Conservation (phyloP, 2,797 vertebrate species). For the Hirundo rustica region DNA sequence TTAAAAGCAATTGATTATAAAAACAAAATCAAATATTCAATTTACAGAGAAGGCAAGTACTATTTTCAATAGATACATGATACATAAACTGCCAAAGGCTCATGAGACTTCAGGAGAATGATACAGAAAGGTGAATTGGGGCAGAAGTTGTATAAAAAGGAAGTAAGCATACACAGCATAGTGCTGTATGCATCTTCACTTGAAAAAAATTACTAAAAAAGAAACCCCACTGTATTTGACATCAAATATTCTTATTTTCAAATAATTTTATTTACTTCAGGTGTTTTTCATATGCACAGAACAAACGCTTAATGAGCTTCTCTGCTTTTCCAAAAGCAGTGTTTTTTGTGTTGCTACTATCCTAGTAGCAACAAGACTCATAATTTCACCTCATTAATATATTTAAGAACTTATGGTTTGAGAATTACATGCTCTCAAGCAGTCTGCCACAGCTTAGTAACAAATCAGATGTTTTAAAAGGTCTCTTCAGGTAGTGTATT, state of each 20-base stretch:
- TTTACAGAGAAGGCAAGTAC: background rate
- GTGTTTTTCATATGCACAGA: background rate
- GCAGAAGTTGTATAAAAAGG: background rate
- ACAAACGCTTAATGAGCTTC: background rate
- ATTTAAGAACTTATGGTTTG: background rate
- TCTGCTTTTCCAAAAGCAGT: background rate
- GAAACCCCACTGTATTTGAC: background rate
- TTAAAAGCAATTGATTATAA: background rate
- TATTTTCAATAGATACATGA: background rate
- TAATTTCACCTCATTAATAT: background rate
- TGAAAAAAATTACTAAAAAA: background rate
- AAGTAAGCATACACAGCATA: background rate
- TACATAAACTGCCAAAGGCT: background rate
- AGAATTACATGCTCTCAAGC: background rate
- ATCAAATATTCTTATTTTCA: background rate
- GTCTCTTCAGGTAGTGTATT: background rate
- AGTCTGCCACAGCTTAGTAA: background rate
- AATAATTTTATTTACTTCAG: background rate
- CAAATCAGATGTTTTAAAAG: background rate
- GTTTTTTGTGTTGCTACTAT: background rate
- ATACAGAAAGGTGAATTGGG: background rate
- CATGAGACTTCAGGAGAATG: background rate
- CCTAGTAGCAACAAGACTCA: background rate
- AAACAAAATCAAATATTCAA: background rate
- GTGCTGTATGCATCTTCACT: background rate